These are phyloP conservation scores for Colius striatus DNA, from an alignment of 2,113 vertebrate species.

Conservation along the genomic window DNA sequence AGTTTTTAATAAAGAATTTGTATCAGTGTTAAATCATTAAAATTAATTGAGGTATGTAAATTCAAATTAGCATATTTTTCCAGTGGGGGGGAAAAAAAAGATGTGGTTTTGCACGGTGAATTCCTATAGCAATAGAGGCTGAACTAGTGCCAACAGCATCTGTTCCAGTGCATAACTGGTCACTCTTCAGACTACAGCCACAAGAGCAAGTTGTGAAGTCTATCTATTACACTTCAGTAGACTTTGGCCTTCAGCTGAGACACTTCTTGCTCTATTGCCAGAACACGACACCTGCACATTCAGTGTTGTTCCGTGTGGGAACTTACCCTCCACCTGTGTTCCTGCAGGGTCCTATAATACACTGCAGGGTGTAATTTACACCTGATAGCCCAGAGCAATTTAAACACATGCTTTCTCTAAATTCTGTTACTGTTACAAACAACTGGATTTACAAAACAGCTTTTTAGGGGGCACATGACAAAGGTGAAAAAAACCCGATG, in stretches of 20 bases:
- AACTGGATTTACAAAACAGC: neutral
- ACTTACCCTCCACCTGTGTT: neutral
- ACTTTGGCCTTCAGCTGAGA: neutral
- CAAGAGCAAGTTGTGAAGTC: neutral
- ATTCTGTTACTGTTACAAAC: neutral
- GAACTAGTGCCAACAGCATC: neutral
- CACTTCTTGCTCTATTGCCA: neutral
- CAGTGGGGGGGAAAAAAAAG: neutral
- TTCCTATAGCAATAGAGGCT: neutral
- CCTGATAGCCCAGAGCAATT: neutral
- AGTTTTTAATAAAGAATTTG: neutral
- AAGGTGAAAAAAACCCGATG: neutral
- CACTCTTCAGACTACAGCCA: neutral
- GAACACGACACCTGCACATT: neutral
- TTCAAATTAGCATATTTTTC: neutral
- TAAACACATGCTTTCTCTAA: neutral
- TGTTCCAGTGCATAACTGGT: neutral
- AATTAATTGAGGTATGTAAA: neutral
- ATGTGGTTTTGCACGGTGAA: neutral
- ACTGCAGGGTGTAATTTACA: neutral
- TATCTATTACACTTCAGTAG: neutral
- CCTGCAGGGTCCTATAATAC: neutral
- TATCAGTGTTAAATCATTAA: neutral
- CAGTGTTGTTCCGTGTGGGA: neutral
- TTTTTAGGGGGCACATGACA: fast-evolving